Base-by-base conservation (phyloP, 2,113 vertebrate genomes). In the Vulpes lagopus region DNA sequence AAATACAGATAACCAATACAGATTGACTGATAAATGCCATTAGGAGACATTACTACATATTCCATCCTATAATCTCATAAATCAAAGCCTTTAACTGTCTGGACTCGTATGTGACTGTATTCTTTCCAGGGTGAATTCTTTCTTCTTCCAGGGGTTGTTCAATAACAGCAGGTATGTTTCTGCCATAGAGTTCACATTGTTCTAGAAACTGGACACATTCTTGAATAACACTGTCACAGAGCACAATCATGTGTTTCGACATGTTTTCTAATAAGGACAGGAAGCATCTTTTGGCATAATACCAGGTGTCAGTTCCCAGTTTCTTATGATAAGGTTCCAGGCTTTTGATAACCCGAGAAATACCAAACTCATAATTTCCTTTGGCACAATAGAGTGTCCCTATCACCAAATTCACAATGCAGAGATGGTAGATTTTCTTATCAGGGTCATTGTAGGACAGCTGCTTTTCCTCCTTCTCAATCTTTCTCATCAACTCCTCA, bases 321-420 rank as follows among this genome's bases (percentile, higher is more conserved):
- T 99, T 99, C 97, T 99, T 99, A 94, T 99, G 99, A 92, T 99
- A 99, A 0, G 99, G 99, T 98, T 99, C 99, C 98, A 99, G 98
- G 98, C 99, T 99, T 98, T 99, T 99, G 97, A 99, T 99, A 94
- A 99, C 99, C 22, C 99, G 99, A 57, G 99, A 99, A 98, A 99
- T 99, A 59, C 99, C 99, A 0, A 99, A 99, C 89, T 99, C 99
- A 51, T 99, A 99, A 98, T 99, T 99, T 67, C 99, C 99, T 60
- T 99, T 99, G 78, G 99, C 99, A 71, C 99, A 99, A 95, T 99
- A 99, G 25, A 99, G 98, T 0, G 99, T 99, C 87, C 99, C 99
- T n/a, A 99, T 99, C 62, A 99, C 99, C 87, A 99, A 98, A 98
- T 99, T 99, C 95, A 99, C 99, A 79, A 99, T 99, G 98, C 99